Evolutionary conservation across 2,113 vertebrate species (phyloP).

Genomic region (Catagonus wagneri): DNA sequence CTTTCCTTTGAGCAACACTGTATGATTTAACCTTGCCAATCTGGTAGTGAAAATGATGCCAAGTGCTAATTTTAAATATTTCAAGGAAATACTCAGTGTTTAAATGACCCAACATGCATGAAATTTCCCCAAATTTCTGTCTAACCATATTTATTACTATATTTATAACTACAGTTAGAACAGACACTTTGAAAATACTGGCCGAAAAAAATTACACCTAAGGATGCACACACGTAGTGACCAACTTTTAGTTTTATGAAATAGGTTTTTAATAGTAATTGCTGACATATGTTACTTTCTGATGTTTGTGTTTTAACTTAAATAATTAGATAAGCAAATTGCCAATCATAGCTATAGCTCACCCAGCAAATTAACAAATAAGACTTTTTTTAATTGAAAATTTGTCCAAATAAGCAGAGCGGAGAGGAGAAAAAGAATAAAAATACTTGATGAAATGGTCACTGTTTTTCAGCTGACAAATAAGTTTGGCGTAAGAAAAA

Average conservation of each 20-base stretch:
- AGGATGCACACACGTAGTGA: not conserved
- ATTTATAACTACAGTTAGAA: not conserved
- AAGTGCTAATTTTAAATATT: not conserved
- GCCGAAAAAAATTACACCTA: conserved; percentile 8
- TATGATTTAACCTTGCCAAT: not conserved
- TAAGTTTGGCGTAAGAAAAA: not conserved
- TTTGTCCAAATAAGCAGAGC: conserved; percentile 13
- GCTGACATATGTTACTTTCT: conserved; percentile 46
- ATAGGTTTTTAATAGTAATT: conserved; percentile 25
- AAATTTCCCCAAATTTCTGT: not conserved
- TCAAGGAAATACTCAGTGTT: not conserved
- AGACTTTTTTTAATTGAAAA: conserved; percentile 11
- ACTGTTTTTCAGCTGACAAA: not conserved
- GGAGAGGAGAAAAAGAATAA: not conserved
- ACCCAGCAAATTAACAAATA: not conserved
- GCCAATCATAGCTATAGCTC: not conserved
- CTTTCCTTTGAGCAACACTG: not conserved
- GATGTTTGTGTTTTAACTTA: conserved; percentile 42
- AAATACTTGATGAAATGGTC: not conserved
- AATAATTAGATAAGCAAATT: not conserved
- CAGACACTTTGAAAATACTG: not conserved
- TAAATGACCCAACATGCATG: not conserved
- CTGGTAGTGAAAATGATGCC: not conserved
- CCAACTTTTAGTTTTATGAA: not conserved
- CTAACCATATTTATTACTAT: not conserved